phyloP scores from a whole-genome alignment of 2,888 invertebrate species.

The Crioceris asparagi region DNA sequence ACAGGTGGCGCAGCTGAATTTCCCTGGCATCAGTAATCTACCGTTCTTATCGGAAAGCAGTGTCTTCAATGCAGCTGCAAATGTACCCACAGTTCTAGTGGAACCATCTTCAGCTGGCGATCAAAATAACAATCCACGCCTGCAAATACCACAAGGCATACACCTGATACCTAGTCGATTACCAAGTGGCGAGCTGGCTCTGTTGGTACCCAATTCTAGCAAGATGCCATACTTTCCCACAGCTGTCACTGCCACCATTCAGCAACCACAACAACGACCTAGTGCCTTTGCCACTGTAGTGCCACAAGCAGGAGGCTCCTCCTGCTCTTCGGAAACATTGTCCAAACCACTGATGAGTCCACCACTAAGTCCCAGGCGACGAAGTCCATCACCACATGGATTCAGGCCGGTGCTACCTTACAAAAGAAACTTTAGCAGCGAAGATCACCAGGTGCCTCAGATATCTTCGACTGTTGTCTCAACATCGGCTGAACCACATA shows the following conservation, averaged over 20 bases:
- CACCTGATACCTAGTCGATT: slow-evolving; percentile 54
- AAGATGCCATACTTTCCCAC: slow-evolving; percentile 41
- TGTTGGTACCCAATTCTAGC: slow-evolving; percentile 50
- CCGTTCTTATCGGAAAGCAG: slow-evolving; percentile 21
- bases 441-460: slow-evolving; percentile 28
- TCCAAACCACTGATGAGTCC: slow-evolving; percentile 43
- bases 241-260: slow-evolving; percentile 10
- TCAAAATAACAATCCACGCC: slow-evolving; percentile 44
- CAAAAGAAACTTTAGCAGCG: slow-evolving; percentile 14
- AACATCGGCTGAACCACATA: slow-evolving; percentile 10
- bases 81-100: slow-evolving; percentile 27
- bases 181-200: slow-evolving; percentile 55
- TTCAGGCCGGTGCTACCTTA: slow-evolving; percentile 30
- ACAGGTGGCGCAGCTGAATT: slow-evolving; percentile 32
- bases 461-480: slow-evolving; percentile 22
- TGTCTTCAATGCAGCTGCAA: slow-evolving; percentile 13
- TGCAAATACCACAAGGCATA: slow-evolving; percentile 50
- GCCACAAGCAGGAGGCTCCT: slow-evolving; percentile 32
- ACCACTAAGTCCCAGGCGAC: slow-evolving; percentile 49
- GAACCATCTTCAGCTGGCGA: slow-evolving; percentile 29
- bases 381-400: slow-evolving; percentile 26
- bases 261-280: slow-evolving; percentile 25
- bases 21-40: slow-evolving; percentile 28
- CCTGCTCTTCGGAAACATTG: slow-evolving; percentile 14
- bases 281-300: slow-evolving; percentile 43